Evolutionary conservation across 2,113 vertebrate genomes (phyloP).

Genomic region (Dasypus novemcinctus): DNA sequence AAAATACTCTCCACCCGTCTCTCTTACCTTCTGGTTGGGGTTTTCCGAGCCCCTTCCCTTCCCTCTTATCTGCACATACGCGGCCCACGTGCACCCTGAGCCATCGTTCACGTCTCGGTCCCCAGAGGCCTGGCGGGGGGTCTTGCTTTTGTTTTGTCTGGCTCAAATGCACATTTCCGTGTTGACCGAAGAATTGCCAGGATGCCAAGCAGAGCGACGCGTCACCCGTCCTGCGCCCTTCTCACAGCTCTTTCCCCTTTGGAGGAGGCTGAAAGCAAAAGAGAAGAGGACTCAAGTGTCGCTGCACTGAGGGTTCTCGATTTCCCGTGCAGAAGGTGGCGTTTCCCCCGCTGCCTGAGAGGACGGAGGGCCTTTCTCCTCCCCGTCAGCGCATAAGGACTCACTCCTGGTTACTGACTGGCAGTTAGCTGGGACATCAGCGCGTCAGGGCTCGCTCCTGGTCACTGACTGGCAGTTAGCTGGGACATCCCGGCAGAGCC

Average conservation of each 20-base stretch:
- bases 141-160: too few relatives aligned
- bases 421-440: too few relatives aligned
- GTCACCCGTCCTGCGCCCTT: background rate
- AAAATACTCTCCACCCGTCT: too few relatives aligned
- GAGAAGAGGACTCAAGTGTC: background rate
- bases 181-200: rapidly evolving
- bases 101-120: too few relatives aligned
- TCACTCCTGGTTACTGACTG: too few relatives aligned
- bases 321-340: rapidly evolving
- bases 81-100: rapidly evolving
- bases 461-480: too few relatives aligned
- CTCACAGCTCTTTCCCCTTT: rapidly evolving
- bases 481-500: too few relatives aligned
- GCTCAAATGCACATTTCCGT: too few relatives aligned
- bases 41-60: rapidly evolving
- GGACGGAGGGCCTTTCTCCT: background rate
- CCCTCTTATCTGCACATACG: background rate
- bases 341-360: background rate
- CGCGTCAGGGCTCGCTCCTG: too few relatives aligned
- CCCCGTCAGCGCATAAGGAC: rapidly evolving
- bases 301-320: background rate
- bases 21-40: rapidly evolving
- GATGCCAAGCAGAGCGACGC: background rate
- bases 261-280: rapidly evolving
- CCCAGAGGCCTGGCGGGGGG: too few relatives aligned